Evolutionary conservation across 2,888 invertebrate species (phyloP).

Genomic region (Melanargia galathea): DNA sequence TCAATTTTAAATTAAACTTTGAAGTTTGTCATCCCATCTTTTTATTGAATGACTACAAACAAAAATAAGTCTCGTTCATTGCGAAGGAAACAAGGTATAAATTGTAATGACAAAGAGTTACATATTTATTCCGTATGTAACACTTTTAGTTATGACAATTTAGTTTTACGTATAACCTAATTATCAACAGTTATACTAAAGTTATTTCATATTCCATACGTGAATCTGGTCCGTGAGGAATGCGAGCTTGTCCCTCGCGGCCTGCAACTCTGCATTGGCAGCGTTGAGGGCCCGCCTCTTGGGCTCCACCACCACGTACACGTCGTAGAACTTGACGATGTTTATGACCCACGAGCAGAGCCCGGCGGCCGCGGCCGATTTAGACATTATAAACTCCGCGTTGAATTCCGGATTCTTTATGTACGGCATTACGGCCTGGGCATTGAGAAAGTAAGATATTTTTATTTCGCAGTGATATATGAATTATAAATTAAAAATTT

Average conservation of each 20-base stretch:
- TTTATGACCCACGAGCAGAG: slow-evolving; percentile 97
- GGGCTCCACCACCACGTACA: slow-evolving; percentile 95
- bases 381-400: slow-evolving; percentile 90
- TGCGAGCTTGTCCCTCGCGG: slow-evolving; percentile 90
- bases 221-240: slow-evolving; percentile 87
- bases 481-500: no score
- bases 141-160: background rate
- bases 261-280: slow-evolving; percentile 91
- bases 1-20: no score
- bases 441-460: background rate
- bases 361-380: slow-evolving; percentile 96
- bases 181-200: background rate
- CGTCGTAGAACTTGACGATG: slow-evolving; percentile 93
- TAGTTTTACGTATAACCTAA: background rate
- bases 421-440: slow-evolving; percentile 80
- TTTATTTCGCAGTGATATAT: background rate
- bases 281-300: slow-evolving; percentile 92
- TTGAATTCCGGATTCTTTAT: slow-evolving; percentile 89
- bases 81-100: background rate
- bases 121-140: no score
- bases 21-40: no score
- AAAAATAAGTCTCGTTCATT: no score
- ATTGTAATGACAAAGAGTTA: background rate
- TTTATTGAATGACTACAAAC: no score
- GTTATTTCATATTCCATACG: slow-evolving; percentile 56